Conservation (phyloP, 2,113 vertebrate genomes). For the Empidonax alnorum region DNA sequence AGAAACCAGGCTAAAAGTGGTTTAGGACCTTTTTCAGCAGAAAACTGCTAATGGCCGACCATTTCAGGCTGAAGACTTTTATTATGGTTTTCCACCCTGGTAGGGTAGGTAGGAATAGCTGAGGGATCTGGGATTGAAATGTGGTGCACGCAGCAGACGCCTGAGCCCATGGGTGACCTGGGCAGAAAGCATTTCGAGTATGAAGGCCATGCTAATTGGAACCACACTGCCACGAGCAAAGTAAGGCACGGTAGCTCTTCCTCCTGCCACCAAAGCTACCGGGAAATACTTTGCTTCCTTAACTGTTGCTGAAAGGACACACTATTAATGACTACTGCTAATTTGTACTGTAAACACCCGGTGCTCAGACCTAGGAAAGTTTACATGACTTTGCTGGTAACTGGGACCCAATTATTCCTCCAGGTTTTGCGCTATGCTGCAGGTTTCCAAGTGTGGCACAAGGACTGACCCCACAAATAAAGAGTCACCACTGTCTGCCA, state of each 20-base stretch:
- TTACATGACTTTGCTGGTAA: neutral
- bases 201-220: conserved; percentile 5
- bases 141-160: neutral
- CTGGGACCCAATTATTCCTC: conserved; percentile 1
- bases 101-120: neutral
- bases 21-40: neutral
- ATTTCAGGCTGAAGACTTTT: neutral
- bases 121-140: neutral
- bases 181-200: conserved; percentile 4
- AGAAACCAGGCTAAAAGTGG: neutral
- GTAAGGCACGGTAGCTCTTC: neutral
- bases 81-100: neutral
- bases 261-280: neutral
- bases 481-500: neutral
- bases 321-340: neutral
- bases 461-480: conserved; percentile 10
- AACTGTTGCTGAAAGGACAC: neutral
- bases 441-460: neutral
- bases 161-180: neutral
- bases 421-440: neutral
- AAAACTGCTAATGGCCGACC: neutral
- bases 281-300: neutral
- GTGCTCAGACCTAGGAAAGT: neutral
- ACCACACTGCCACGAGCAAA: neutral
- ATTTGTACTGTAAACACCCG: neutral